A percentile compares a stretch with the other conserved stretches of the same genome.
phyloP scores from a whole-genome alignment of 1,140 invertebrate species.

The Listronotus oregonensis region DNA sequence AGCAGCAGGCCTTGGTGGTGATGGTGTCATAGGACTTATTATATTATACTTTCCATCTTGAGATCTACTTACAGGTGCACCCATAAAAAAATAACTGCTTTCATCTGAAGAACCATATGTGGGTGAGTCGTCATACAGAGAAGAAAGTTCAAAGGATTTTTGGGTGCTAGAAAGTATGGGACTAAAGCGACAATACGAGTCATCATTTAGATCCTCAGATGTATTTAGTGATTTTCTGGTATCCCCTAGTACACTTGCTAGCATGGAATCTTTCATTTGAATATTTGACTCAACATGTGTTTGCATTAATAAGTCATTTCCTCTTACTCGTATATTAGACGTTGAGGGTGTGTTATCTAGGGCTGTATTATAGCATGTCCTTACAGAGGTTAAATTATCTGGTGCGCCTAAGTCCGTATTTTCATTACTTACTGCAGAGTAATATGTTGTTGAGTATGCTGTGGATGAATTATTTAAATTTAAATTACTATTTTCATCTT shows the following conservation, averaged over 20 bases:
- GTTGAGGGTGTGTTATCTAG: not conserved
- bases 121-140: too few relatives aligned
- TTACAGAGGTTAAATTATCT: not conserved
- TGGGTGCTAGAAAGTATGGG: conserved; percentile 5
- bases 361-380: not conserved
- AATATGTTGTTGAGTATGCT: not conserved
- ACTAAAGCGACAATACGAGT: conserved; percentile 1
- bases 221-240: not conserved
- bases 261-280: conserved; percentile 8
- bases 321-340: not conserved
- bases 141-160: not conserved
- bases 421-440: not conserved
- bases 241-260: conserved; percentile 4
- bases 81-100: not conserved
- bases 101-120: conserved; percentile 14
- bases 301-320: not conserved
- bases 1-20: not conserved
- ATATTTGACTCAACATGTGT: not conserved
- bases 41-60: conserved; percentile 25
- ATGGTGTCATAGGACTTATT: conserved; percentile 10
- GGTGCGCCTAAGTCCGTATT: not conserved
- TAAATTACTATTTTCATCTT: not conserved
- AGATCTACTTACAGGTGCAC: conserved; percentile 3
- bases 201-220: conserved; percentile 10
- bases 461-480: too few relatives aligned